Evolutionary conservation across 2,113 vertebrate species (phyloP), one percentile per base, ranked within the genome.

Genomic region (Girardinichthys multiradiatus): DNA sequence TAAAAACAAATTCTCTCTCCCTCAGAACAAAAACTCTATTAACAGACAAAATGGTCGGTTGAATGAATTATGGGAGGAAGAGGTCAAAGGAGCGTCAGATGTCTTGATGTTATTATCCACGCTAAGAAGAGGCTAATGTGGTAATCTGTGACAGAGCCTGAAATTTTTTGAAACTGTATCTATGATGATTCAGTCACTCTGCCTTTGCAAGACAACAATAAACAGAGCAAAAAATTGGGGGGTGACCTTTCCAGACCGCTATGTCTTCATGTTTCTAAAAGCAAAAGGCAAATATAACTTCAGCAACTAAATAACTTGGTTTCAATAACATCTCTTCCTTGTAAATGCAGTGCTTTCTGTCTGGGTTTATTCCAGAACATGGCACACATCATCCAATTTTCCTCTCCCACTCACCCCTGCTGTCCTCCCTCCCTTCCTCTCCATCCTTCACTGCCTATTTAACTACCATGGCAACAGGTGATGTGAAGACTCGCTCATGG

Each of bases 401-500:
- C 76, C 73, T 79, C 27, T 65, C 77, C 65, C 70, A 65, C 67
- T 73, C 69, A 59, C 54, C 64, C 68, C 63, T 62, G 69, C 57
- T 64, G 58, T 39, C 62, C 71, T 72, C 14, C 27, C 51, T 86
- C 76, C 61, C 86, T 73, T 62, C 87, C 81, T 85, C 51, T 71
- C 57, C 66, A 70, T 86, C 79, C 77, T 78, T 90, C 73, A 71
- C 76, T 76, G 80, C 74, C 90, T 90, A 90, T 91, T 93, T 93
- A 92, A 88, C 90, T 93, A 67, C 92, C 90, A 90, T 93, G 87
- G 90, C 85, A 93, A 93, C 90, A 91, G 91, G 90, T 92, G 87
- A 92, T 92, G 87, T 84, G 82, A 59, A 72, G 62, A 76, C 84
- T 86, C 80, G 87, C 79, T 72, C 66, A 87, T 67, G 74, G 74